phyloP scores from a whole-genome alignment of 1,140 invertebrate species.

The Ctenoplectra terminalis region DNA sequence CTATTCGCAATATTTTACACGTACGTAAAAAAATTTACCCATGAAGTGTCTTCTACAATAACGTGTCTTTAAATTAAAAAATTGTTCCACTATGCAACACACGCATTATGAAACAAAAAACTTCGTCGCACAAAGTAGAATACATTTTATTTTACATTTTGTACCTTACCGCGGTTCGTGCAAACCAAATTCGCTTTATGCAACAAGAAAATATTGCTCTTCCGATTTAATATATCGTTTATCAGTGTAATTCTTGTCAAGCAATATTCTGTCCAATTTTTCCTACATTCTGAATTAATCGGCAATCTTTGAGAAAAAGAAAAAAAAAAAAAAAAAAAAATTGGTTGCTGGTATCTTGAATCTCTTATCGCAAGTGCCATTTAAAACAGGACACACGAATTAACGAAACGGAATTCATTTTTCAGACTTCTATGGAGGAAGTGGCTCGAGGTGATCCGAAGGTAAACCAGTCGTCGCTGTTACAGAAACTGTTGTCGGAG shows the following conservation, averaged over 20 bases:
- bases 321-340: not conserved
- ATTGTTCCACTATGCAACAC: not conserved
- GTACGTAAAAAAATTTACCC: too few relatives aligned
- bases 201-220: not conserved
- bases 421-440: conserved; percentile 90
- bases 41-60: not conserved
- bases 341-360: not conserved
- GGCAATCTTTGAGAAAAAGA: not conserved
- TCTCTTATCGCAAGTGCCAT: not conserved
- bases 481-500: conserved; percentile 91
- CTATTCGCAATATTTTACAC: too few relatives aligned
- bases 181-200: not conserved
- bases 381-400: too few relatives aligned
- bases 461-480: conserved; percentile 86
- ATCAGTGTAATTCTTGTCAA: not conserved
- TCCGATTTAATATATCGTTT: not conserved
- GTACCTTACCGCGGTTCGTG: not conserved
- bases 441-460: conserved; percentile 87
- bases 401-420: conserved; percentile 31
- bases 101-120: not conserved
- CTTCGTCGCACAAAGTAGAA: not conserved
- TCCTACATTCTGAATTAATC: conserved; percentile 13
- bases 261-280: not conserved
- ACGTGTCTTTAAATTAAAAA: not conserved
- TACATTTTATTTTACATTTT: not conserved